phyloP scores from a whole-genome alignment of 2,888 invertebrate genomes.

The Tenthredo notha region DNA sequence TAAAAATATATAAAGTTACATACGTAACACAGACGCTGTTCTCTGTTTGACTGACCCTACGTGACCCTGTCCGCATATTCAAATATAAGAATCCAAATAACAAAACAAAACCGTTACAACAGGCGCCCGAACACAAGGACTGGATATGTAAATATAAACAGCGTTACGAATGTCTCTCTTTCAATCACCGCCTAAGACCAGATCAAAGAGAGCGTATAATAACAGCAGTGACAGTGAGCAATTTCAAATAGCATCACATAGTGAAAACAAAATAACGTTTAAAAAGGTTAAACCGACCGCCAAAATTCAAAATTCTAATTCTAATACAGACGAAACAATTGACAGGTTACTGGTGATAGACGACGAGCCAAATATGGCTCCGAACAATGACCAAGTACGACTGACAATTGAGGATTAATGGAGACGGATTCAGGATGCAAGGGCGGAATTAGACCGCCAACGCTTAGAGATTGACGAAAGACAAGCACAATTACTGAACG shows the following conservation, averaged over 20 bases:
- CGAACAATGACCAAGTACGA: not conserved
- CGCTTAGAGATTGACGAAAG: not conserved
- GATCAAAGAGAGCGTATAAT: not conserved
- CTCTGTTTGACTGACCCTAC: no score
- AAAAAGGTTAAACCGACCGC: no score
- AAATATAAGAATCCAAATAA: no score
- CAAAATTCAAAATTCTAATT: no score
- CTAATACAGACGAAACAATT: not conserved
- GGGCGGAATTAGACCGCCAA: not conserved
- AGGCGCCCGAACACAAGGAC: slow-evolving; percentile 16
- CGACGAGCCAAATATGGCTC: no score
- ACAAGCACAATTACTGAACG: not conserved
- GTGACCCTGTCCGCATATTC: no score
- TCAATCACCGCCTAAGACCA: not conserved
- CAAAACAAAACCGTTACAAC: slow-evolving; percentile 54
- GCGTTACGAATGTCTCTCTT: not conserved
- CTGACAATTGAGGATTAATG: not conserved
- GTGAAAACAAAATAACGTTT: no score
- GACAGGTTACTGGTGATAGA: not conserved
- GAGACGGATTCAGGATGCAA: not conserved
- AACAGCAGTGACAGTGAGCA: not conserved
- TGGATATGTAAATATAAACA: not conserved
- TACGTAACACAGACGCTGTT: no score
- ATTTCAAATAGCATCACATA: no score
- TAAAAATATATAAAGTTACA: no score